Conservation (phyloP, 2,888 invertebrate species). For the Globia sparganii region DNA sequence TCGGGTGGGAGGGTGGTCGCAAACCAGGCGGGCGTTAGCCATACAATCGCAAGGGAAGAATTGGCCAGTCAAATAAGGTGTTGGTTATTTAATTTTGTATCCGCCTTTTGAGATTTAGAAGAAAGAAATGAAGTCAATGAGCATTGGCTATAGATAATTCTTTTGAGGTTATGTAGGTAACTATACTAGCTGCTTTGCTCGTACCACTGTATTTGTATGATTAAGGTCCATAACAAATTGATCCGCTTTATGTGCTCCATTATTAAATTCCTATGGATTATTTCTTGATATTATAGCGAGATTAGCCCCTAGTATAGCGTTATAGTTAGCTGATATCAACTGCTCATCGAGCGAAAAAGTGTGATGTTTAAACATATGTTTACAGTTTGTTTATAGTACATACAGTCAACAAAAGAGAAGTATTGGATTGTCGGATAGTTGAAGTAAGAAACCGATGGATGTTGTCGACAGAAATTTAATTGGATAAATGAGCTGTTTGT, state of each 20-base stretch:
- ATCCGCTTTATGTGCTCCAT: neutral
- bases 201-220: neutral
- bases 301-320: neutral
- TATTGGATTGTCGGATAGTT: no score
- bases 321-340: neutral
- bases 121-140: neutral
- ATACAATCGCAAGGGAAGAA: no score
- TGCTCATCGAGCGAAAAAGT: neutral
- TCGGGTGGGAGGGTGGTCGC: no score
- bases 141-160: neutral
- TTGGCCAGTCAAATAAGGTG: no score
- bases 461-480: no score
- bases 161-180: neutral
- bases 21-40: no score
- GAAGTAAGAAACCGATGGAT: no score
- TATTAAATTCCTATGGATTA: neutral
- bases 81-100: conserved; percentile 47
- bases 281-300: neutral
- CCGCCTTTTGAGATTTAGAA: conserved; percentile 2
- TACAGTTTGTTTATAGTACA: no score
- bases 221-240: neutral
- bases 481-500: no score
- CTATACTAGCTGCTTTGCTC: neutral
- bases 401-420: no score
- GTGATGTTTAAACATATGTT: neutral